These are phyloP conservation scores for Pygoscelis adeliae DNA, from an alignment of 2,113 vertebrate genomes.

Conservation along the genomic window DNA sequence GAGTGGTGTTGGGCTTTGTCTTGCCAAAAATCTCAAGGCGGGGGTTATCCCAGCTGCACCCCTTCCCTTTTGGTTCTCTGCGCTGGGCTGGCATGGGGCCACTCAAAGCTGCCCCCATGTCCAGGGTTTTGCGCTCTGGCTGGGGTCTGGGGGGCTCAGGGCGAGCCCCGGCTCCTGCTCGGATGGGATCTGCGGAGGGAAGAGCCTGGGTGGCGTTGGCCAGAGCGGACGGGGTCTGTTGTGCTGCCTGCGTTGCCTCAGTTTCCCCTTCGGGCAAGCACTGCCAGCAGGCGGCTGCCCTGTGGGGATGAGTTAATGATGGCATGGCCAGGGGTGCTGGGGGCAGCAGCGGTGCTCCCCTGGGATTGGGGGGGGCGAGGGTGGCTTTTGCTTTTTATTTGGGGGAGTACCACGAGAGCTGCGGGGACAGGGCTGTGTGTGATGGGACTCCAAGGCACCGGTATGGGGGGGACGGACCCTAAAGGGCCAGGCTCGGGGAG, in stretches of 20 bases:
- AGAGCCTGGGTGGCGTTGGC: neutral
- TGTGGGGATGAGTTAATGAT: accelerated
- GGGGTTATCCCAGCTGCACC: neutral
- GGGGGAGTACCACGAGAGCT: neutral
- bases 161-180: neutral
- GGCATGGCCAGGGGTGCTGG: neutral
- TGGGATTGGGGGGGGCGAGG: accelerated
- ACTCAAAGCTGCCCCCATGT: accelerated
- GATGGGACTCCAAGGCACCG: neutral
- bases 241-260: neutral
- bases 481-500: too few relatives aligned
- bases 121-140: neutral
- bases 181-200: neutral
- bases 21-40: neutral
- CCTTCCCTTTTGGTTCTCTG: neutral
- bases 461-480: neutral
- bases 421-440: neutral
- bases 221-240: neutral
- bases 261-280: neutral
- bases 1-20: neutral
- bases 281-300: neutral
- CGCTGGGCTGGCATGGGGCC: accelerated
- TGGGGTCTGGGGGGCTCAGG: neutral
- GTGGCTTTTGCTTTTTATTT: neutral
- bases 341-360: neutral